Conservation (phyloP, 2,797 vertebrate genomes). For the Typhlichthys subterraneus region DNA sequence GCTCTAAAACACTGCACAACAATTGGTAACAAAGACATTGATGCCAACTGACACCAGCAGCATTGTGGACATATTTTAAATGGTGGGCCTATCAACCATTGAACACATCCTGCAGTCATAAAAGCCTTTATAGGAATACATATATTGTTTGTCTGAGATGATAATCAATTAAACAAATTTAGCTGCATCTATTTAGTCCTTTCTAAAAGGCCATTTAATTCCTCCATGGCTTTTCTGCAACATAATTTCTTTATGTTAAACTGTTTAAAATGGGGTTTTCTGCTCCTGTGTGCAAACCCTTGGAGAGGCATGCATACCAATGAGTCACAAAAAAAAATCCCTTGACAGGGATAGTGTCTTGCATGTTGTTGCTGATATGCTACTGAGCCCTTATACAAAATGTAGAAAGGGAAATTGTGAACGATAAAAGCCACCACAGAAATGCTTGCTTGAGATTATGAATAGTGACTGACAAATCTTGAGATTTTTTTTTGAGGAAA, state of each 20-base stretch:
- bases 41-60: conserved; percentile 35
- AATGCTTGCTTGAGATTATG: conserved; percentile 27
- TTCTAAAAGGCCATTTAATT: conserved; percentile 33
- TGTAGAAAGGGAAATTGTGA: neutral
- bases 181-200: conserved; percentile 46
- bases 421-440: conserved; percentile 11
- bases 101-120: conserved; percentile 52
- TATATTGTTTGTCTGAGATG: conserved; percentile 34
- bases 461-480: conserved; percentile 2
- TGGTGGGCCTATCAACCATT: conserved; percentile 47
- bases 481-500: conserved; percentile 28
- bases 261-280: conserved; percentile 10
- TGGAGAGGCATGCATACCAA: conserved; percentile 16
- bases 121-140: conserved; percentile 57
- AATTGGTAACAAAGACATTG: conserved; percentile 24
- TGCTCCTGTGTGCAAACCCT: conserved; percentile 7
- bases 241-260: conserved; percentile 13
- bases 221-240: neutral
- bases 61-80: conserved; percentile 55
- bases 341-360: conserved; percentile 30
- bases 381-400: conserved; percentile 14
- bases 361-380: conserved; percentile 9
- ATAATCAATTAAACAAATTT: conserved; percentile 52
- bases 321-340: conserved; percentile 15
- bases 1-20: conserved; percentile 21